phyloP scores from a whole-genome alignment of 2,888 invertebrate genomes.

The Empis livida region DNA sequence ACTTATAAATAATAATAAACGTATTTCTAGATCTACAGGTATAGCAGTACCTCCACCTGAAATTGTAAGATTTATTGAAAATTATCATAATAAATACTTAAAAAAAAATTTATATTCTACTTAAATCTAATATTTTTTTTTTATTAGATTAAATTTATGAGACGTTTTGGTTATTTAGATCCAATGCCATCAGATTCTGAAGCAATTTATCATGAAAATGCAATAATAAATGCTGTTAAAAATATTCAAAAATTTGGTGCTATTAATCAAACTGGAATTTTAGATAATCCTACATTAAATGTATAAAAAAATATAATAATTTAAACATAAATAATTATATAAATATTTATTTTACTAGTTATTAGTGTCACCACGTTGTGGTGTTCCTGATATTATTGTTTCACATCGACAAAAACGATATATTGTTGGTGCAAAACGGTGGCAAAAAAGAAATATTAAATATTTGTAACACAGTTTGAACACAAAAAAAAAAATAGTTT shows the following conservation, averaged over 20 bases:
- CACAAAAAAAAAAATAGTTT: not conserved
- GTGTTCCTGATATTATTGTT: slow-evolving; percentile 55
- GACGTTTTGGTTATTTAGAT: slow-evolving; percentile 54
- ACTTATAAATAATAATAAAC: no score
- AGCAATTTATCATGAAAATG: slow-evolving; percentile 47
- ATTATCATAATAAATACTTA: no score
- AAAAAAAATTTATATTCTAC: no score
- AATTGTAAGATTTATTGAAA: no score
- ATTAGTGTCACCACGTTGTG: slow-evolving; percentile 53
- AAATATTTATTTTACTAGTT: slow-evolving; percentile 39
- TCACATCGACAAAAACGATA: slow-evolving; percentile 42
- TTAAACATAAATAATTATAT: slow-evolving; percentile 8
- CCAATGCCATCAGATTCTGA: slow-evolving; percentile 40
- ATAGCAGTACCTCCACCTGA: no score
- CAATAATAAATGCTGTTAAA: slow-evolving; percentile 48
- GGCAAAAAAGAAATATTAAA: slow-evolving; percentile 52
- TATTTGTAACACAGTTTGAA: slow-evolving; percentile 42
- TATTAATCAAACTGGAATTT: slow-evolving; percentile 50
- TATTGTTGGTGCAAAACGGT: slow-evolving; percentile 47
- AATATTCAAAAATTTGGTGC: slow-evolving; percentile 60
- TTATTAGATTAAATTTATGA: slow-evolving; percentile 49
- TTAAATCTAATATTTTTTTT: no score
- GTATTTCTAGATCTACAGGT: no score
- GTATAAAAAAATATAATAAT: slow-evolving; percentile 24
- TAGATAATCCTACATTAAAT: slow-evolving; percentile 50